Evolutionary conservation across 1,140 invertebrate genomes (phyloP).

Genomic region (Drosophila kanapiae): DNA sequence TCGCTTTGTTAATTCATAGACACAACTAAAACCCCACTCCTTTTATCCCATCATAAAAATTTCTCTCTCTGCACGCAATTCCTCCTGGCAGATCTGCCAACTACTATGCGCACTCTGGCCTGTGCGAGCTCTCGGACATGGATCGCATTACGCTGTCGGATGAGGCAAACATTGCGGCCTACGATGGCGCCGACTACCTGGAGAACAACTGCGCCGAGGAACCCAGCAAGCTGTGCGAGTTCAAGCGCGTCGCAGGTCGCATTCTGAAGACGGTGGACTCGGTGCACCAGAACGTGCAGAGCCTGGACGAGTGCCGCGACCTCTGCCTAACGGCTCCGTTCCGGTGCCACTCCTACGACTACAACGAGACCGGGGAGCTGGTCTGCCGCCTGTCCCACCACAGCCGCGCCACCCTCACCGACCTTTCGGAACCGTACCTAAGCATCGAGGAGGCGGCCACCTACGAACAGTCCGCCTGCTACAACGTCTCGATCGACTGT

Average conservation of each 20-base stretch:
- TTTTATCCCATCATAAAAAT: neutral
- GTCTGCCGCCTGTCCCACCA: conserved; percentile 97
- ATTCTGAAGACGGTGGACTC: conserved; percentile 97
- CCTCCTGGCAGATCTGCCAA: conserved; percentile 93
- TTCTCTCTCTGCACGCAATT: conserved; percentile 15
- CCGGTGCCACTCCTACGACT: conserved; percentile 96
- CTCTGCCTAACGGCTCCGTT: conserved; percentile 94
- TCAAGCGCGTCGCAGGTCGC: conserved; percentile 94
- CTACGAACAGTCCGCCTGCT: conserved; percentile 96
- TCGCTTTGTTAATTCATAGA: neutral
- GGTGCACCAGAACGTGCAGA: conserved; percentile 95
- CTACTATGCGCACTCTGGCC: conserved; percentile 93
- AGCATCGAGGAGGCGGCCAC: conserved; percentile 95
- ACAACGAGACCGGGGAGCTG: conserved; percentile 95
- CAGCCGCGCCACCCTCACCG: conserved; percentile 93
- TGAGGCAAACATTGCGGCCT: conserved; percentile 89
- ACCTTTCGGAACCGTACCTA: conserved; percentile 95
- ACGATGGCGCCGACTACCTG: conserved; percentile 92
- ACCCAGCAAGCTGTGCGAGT: conserved; percentile 96
- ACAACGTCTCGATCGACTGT: conserved; percentile 97
- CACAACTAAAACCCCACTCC: neutral
- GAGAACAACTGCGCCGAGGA: conserved; percentile 96
- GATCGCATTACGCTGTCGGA: conserved; percentile 94
- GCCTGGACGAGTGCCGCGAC: conserved; percentile 94
- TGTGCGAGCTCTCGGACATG: conserved; percentile 95